Evolutionary conservation across 2,888 invertebrate genomes (phyloP).

Genomic region (Steromphala cineraria): DNA sequence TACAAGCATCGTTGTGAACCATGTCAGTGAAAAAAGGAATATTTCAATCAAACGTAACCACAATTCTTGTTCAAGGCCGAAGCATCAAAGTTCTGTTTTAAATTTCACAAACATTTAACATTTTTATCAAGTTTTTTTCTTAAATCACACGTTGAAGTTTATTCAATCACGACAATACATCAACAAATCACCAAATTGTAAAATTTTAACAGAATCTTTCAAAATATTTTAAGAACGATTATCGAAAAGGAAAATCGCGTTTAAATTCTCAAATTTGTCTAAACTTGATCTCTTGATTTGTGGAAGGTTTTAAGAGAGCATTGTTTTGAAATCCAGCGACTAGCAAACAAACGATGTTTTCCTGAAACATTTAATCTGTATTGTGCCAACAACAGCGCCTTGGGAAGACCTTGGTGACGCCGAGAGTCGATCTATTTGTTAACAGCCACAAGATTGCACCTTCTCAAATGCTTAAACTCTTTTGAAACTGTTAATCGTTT

Average conservation of each 20-base stretch:
- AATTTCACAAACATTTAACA: background rate
- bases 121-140: background rate
- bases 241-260: background rate
- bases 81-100: background rate
- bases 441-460: background rate
- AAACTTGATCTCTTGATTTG: constrained; percentile 8
- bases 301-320: background rate
- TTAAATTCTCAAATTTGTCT: constrained; percentile 8
- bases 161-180: background rate
- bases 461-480: background rate
- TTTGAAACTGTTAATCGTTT: too few species aligned
- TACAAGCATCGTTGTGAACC: background rate
- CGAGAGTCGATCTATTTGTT: background rate
- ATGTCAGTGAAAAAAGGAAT: background rate
- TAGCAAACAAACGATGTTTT: constrained; percentile 4
- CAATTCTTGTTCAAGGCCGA: background rate
- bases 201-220: background rate
- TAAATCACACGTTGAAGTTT: background rate
- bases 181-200: constrained; percentile 1
- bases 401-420: background rate
- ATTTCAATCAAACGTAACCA: background rate
- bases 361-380: background rate
- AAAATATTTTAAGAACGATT: background rate
- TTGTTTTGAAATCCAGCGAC: background rate
- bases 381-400: background rate